Evolutionary conservation across 2,797 vertebrate species (phyloP), one percentile per base, ranked within the genome.

Genomic region (Parauchenoglanis ngamensis): DNA sequence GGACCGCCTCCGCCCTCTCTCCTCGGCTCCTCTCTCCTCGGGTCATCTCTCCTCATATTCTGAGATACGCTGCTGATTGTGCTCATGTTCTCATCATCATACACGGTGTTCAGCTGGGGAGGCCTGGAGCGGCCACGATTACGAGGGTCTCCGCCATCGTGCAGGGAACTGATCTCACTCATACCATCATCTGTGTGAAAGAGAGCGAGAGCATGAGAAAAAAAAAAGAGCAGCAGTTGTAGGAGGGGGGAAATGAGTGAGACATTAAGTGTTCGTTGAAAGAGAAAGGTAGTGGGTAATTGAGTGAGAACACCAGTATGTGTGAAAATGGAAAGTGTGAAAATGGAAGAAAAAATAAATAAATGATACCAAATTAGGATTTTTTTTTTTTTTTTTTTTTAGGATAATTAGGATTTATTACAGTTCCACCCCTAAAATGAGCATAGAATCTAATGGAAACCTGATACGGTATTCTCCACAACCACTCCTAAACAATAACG

Each of bases 131-230:
- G 96, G 1, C 94, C 96, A 0, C 94, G 95, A 21, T 91, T 93
- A 75, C 96, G 93, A 57, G 94, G 90, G 2, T 95, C 95, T 79
- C 92, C 84, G 0, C 91, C 87, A 2, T 98, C 97, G 0, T 98
- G 97, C 75, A 98, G 94, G 2, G 97, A 98, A 78, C 92, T 97
- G 75, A 98, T 95, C 92, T 97, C 97, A 54, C 95, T 98, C 96
- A 97, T 95, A 46, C 94, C 96, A 46, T 96, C 94, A 89, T 93
- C 96, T 96, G 88, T 89, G 28, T 56, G 76, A 31, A 12, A 59
- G 49, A 94, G 92, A 82, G 67, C 35, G 61, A 31, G 21, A 25
- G 35, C 3, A 28, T 10, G 21, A 31, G 11, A 31, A 76, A 49
- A 1, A 1, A 8, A 57, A 79, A 25, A 61, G 21, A 59, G 0